Evolutionary conservation across 2,797 vertebrate genomes (phyloP), one percentile per base, ranked within the genome.

Genomic region (Takifugu rubripes): DNA sequence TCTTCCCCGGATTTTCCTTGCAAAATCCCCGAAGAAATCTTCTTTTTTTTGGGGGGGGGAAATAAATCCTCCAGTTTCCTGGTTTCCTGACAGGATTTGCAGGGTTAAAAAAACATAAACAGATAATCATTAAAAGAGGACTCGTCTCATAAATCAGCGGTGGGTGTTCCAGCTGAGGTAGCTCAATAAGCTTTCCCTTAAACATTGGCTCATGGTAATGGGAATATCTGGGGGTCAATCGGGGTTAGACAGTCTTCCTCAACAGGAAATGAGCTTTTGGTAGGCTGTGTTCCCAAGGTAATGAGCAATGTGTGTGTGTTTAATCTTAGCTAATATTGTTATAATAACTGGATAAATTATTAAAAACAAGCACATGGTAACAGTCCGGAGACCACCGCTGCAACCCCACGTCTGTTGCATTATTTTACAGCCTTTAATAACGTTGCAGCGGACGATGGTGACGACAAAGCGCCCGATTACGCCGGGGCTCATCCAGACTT

Each of bases 321-420:
- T 92, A 92, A 92, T 92, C 88, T 90, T 81, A 81, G 90, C 91
- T 92, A 92, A 92, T 92, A 92, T 91, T 91, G 90, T 90, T 92
- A 92, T 90, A 92, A 92, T 91, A 92, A 92, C 87, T 80, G 70
- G 86, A 91, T 92, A 84, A 92, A 92, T 92, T 91, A 92, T 92
- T 93, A 88, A 92, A 93, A 92, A 92, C 88, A 92, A 91, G 88
- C 84, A 90, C 86, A 88, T 89, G 73, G 82, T 77, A 79, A 85
- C 89, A 87, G 74, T 85, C 57, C 73, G 70, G 72, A 84, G 83
- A 88, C 88, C 87, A 90, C 85, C 88, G 74, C 49, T 74, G 82
- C 65, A 71, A 70, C 56, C 64, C 66, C 44, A 66, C 49, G 12
- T 72, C 79, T 77, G 68, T 69, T 72, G 59, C 69, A 47, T 71